Base-by-base conservation (phyloP, 2,888 invertebrate species). In the Spisula subtruncata region DNA sequence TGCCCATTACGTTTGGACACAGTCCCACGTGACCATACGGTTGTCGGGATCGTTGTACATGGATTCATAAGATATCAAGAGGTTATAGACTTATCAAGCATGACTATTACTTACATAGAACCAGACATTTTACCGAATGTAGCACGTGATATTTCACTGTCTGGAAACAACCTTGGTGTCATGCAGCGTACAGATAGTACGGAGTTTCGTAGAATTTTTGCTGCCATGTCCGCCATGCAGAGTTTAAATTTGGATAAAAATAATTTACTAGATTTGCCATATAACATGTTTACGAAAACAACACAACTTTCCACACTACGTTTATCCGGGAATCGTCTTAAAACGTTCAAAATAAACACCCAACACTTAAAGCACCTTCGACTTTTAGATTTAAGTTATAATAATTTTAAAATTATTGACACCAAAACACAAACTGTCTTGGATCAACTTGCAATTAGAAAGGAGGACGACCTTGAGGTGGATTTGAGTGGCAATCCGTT, bases 141-240 rank as follows among this genome's bases (percentile, higher is more conserved):
- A 60, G n/a, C n/a, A n/a, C n/a, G n/a, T n/a, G n/a, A n/a, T n/a
- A n/a, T n/a, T n/a, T n/a, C n/a, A n/a, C n/a, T 79, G 16, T 79
- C 79, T n/a, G 29, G 32, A 16, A 85, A 85, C 35, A 85, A 85
- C 29, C 85, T 85, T n/a, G 51, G 35, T 85, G 20, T 51, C 12
- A 85, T 85, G 85, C 75, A 85, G 71, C 25, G 25, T 71, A 25
- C 20, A 5, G 10, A 85, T 25, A 71, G 6, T 41, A 46, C 0
- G 25, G 85, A 85, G 1, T 85, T 85, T 32, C 71, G 48, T 25
- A 29, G 6, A 1, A 2, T 85, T 16, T 85, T 85, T 75, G 48
- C n/a, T 4, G 29, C 5, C 6, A 18, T 46, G 4, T 1, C 0
- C 4, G 79, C 54, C 14, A 25, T 85, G 32, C 46, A 75, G n/a